Evolutionary conservation across 2,113 vertebrate species (phyloP), one percentile per base, ranked within the genome.

Genomic region (Megaceryle torquata): DNA sequence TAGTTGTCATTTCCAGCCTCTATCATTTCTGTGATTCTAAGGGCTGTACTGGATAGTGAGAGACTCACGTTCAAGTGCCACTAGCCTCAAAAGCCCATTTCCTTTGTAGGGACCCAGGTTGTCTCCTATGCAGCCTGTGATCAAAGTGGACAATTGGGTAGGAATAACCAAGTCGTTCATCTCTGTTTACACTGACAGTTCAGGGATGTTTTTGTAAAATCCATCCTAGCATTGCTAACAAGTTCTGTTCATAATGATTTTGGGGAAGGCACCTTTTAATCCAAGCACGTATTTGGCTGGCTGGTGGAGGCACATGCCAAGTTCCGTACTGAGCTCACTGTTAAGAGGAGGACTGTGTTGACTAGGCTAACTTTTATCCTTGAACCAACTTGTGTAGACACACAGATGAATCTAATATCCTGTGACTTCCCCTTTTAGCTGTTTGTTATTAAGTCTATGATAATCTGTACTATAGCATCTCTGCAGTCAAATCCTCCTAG

Each of bases 11-110:
- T 56, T 31, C 53, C 16, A 31, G 16, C 26, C 53, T 15, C 26
- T 29, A 29, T 29, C 15, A 11, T 31, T 50, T 17, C 28, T 56
- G 53, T 53, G 26, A 28, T 53, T 28, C 51, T 53, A 26, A 28
- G 25, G 20, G 21, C 9, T 68, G 8, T 22, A 6, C 15, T 68
- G 31, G 29, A n/a, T 29, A 41, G 31, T 74, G 60, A 75, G 21
- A 72, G 54, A 35, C 28, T 44, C 20, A 8, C 4, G 3, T 71
- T 25, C 12, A 39, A 41, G 12, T 39, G 13, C 10, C 0, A 0
- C 48, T 72, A 61, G 6, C 17, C 22, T 72, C 2, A 4, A 82
- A 93, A 60, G 37, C 2, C 5, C 4, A 0, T 51, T 77, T 81
- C 12, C 25, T 71, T 71, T 71, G 41, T 18, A 59, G 51, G 14